Conservation (phyloP, 2,797 vertebrate genomes). For the Chromobotia macracanthus region DNA sequence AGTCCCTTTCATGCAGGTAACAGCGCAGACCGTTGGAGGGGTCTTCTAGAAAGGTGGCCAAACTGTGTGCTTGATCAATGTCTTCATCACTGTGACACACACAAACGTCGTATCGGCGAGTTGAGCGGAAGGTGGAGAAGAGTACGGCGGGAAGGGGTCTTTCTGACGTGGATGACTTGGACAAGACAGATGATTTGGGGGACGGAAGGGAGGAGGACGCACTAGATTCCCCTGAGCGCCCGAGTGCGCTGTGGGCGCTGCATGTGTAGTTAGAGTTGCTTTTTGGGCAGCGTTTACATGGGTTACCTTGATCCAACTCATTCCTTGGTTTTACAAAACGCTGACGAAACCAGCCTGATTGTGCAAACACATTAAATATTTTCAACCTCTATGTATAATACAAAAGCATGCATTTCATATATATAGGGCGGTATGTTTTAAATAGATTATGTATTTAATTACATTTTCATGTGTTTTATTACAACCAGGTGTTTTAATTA, state of each 20-base stretch:
- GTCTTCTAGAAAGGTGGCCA: constrained; percentile 83
- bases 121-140: constrained; percentile 73
- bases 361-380: not conserved
- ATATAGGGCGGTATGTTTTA: too few species aligned
- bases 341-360: constrained; percentile 69
- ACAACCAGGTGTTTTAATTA: too few species aligned
- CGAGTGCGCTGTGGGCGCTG: not conserved
- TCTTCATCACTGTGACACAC: constrained; percentile 84
- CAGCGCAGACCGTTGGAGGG: constrained; percentile 78
- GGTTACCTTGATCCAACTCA: constrained; percentile 1
- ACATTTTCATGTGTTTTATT: too few species aligned
- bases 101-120: constrained; percentile 80
- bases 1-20: constrained; percentile 83
- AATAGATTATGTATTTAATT: too few species aligned
- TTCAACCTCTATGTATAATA: not conserved
- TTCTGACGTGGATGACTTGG: not conserved
- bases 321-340: constrained; percentile 56
- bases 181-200: not conserved
- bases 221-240: not conserved
- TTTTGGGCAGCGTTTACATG: constrained; percentile 41
- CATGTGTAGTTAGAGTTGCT: not conserved
- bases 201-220: not conserved
- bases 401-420: not conserved
- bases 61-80: constrained; percentile 70
- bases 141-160: constrained; percentile 32